Evolutionary conservation across 2,888 invertebrate genomes (phyloP), one percentile per base, ranked within the genome.

Genomic region (Aphidius colemani): DNA sequence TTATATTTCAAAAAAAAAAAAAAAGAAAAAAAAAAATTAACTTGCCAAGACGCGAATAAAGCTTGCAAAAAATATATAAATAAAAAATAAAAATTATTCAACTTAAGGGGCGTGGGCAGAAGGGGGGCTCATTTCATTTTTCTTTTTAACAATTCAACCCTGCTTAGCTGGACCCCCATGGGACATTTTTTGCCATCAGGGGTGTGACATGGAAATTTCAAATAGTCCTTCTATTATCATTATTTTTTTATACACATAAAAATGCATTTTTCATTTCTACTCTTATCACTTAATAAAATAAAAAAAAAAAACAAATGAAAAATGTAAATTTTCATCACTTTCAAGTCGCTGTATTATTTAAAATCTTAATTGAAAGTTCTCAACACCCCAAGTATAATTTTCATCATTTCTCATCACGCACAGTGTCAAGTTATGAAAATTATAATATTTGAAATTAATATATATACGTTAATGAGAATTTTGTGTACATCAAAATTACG

Each of bases 401-500:
- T 30, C 30, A 30, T 30, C 30, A 30, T 30, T 30, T 30, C 30
- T 30, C 30, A 30, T 30, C 30, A 30, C 13, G n/a, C n/a, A 18
- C 30, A 30, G 30, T 30, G 30, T 30, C 30, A 30, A 30, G 30
- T 4, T 30, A 30, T 30, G 30, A 30, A 30, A 30, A 13, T 48
- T 9, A 48, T 7, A 11, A 18, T 48, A 48, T 46, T 45, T 9
- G 45, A 45, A 10, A 46, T n/a, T n/a, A n/a, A n/a, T 46, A 46
- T 4, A n/a, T 10, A n/a, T 9, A 10, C n/a, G 46, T 46, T 9
- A n/a, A 46, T 9, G 46, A n/a, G 48, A 13, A 48, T n/a, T 7
- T 48, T 48, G 48, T n/a, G 48, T 51, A 30, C 51, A 51, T 39
- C 39, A 51, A 51, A 51, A 39, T 13, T 51, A 7, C 39, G 39